These are phyloP conservation scores for Brachionus plicatilis DNA, from an alignment of 1,140 invertebrate species.

Conservation along the genomic window DNA sequence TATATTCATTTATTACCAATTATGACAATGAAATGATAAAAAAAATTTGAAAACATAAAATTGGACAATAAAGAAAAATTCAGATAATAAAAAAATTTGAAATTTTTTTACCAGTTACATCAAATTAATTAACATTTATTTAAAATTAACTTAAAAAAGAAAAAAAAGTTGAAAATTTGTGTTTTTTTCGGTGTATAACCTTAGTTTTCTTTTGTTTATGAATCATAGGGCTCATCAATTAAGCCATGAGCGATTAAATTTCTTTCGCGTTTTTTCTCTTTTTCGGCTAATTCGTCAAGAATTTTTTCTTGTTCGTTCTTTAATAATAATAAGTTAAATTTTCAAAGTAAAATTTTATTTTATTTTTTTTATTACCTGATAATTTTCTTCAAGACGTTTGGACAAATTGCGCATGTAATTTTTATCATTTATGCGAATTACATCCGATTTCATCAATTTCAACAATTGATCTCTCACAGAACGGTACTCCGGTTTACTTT, in stretches of 20 bases:
- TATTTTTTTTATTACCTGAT: background rate
- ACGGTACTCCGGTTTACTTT: background rate
- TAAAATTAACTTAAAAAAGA: too few species aligned
- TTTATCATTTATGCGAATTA: conserved; percentile 28
- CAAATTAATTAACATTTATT: too few species aligned
- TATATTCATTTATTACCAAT: too few species aligned
- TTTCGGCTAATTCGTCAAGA: background rate
- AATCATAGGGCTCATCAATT: conserved; percentile 14
- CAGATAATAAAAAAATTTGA: too few species aligned
- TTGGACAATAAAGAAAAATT: too few species aligned
- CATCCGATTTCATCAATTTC: conserved; percentile 33
- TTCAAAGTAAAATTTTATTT: background rate
- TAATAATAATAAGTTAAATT: background rate
- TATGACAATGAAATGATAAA: too few species aligned
- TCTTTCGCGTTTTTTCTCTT: background rate
- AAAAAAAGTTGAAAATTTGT: too few species aligned
- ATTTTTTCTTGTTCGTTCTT: conserved; percentile 12
- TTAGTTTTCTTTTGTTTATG: background rate
- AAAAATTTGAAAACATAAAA: too few species aligned
- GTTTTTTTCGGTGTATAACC: too few species aligned
- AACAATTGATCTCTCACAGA: conserved; percentile 10
- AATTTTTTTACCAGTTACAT: too few species aligned
- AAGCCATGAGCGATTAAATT: conserved; percentile 16
- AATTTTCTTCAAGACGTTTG: background rate
- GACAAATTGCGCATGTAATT: conserved; percentile 23